Evolutionary conservation across 2,888 invertebrate genomes (phyloP), one percentile per base, ranked within the genome.

Genomic region (Lissocephala sabroskyi): DNA sequence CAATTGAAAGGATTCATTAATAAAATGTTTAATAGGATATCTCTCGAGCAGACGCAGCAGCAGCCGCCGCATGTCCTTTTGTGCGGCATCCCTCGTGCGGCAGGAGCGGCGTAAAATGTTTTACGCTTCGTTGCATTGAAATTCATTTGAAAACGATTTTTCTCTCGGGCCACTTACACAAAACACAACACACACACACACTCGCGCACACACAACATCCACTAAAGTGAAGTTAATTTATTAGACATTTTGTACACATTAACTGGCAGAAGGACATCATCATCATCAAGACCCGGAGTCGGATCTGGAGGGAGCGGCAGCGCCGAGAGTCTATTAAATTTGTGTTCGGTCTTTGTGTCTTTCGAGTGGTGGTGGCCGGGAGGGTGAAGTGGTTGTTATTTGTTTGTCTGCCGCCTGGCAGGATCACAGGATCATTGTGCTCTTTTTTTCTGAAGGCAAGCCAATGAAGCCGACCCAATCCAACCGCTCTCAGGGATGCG

Each of bases 61-160:
- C 7, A 65, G 74, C 75, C 59, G 76, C 57, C 73, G 76, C 49
- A 78, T 70, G 73, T 70, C 76, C 79, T 70, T 78, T 75, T 67
- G 49, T 65, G 32, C 41, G 56, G 58, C 58, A 67, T 52, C 32
- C 42, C 33, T 26, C 23, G 18, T 42, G 3, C 41, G 33, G 14
- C 32, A 35, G 41, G 32, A 49, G 50, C 64, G 73, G 79, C 79
- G 62, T 78, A 79, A 63, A 78, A 71, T 79, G 80, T 79, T 84
- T 83, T 78, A 84, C 79, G 84, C 82, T 79, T 80, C 79, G 79
- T 77, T 83, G 82, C 68, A 73, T 78, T 68, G 78, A 80, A 82
- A 83, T 82, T 81, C 78, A 82, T 82, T 82, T 81, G 70, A 74
- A 75, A 82, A 80, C 80, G 74, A 74, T 81, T 68, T 70, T 67